Conservation (phyloP, 2,797 vertebrate species). For the Gobionotothen gibberifrons region DNA sequence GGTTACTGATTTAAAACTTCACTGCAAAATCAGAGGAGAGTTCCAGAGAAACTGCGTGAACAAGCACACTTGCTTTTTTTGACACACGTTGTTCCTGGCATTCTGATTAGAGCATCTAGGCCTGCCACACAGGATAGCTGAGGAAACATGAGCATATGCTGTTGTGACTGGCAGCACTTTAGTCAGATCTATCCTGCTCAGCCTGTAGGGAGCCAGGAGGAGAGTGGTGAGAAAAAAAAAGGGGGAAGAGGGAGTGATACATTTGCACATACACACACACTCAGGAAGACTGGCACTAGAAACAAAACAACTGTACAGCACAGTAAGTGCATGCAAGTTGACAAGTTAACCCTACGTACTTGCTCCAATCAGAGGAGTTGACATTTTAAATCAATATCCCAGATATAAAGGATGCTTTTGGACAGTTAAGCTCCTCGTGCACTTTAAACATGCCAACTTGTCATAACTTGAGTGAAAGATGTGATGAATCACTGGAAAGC, state of each 20-base stretch:
- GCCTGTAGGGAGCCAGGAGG: conserved; percentile 60
- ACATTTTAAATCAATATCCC: conserved; percentile 12
- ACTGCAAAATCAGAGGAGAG: too few relatives aligned
- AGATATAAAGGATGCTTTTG: background rate
- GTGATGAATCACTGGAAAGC: conserved; percentile 25
- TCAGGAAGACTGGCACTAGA: background rate
- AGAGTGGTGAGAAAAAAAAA: conserved; percentile 40
- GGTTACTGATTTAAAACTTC: conserved; percentile 13
- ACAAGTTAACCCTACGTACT: conserved; percentile 22
- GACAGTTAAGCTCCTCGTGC: background rate
- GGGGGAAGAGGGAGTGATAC: background rate
- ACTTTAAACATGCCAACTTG: background rate
- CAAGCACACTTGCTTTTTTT: conserved; percentile 30
- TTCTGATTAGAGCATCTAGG: conserved; percentile 58
- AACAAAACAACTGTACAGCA: conserved; percentile 34
- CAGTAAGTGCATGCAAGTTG: conserved; percentile 14
- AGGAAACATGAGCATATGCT: conserved; percentile 82
- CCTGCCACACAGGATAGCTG: conserved; percentile 56
- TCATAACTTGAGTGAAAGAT: conserved; percentile 2
- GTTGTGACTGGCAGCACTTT: conserved; percentile 83
- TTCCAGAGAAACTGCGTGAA: conserved; percentile 33
- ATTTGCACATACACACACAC: background rate
- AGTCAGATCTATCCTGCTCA: conserved; percentile 77
- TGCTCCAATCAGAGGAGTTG: background rate
- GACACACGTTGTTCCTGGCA: conserved; percentile 54